Evolutionary conservation across 2,113 vertebrate species (phyloP).

Genomic region (Mus spicilegus): DNA sequence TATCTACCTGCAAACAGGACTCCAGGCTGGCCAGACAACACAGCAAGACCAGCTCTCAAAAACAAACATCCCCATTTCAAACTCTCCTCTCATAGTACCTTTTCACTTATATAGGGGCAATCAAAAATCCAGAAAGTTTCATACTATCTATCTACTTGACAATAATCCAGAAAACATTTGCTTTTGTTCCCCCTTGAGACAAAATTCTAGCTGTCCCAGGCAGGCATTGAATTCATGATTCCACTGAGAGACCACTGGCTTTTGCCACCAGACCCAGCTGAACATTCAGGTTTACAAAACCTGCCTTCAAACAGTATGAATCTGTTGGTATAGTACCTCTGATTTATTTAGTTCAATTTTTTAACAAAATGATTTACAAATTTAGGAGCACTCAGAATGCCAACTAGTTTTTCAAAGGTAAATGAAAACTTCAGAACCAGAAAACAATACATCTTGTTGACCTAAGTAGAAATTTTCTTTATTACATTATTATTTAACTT

Average conservation of each 20-base stretch:
- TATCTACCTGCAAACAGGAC: background rate
- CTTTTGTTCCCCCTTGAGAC: background rate
- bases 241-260: background rate
- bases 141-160: background rate
- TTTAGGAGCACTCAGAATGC: background rate
- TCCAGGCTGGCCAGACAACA: background rate
- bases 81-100: conserved; percentile 3
- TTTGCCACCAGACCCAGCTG: background rate
- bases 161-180: background rate
- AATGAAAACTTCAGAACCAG: background rate
- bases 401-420: background rate
- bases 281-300: background rate
- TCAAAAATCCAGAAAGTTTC: background rate
- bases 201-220: background rate
- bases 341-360: conserved; percentile 19
- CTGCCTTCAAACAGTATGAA: background rate
- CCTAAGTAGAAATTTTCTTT: background rate
- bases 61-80: background rate
- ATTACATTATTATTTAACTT: background rate
- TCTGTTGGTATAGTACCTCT: background rate
- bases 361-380: conserved; percentile 37
- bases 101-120: background rate
- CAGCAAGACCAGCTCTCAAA: background rate
- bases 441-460: background rate
- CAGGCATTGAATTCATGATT: background rate